Conservation (phyloP, 2,888 invertebrate genomes). For the Leptopilina drosophilae region DNA sequence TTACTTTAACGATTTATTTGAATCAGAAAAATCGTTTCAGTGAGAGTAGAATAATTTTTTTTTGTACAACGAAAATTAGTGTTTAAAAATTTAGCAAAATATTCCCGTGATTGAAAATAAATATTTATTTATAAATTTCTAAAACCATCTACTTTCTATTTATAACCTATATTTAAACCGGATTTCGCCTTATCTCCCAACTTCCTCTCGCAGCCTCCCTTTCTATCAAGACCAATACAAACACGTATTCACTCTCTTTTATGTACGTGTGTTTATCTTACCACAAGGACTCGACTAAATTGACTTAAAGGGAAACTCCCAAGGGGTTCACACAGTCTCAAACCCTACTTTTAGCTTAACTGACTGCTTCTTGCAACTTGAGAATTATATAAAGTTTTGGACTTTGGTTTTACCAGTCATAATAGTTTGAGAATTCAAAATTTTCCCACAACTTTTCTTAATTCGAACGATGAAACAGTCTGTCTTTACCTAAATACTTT, state of each 20-base stretch:
- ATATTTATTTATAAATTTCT: neutral
- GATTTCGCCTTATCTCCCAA: slow-evolving; percentile 19
- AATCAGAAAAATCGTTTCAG: no score
- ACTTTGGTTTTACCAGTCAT: neutral
- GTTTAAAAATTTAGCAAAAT: no score
- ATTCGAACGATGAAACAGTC: neutral
- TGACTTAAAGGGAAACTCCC: slow-evolving; percentile 24
- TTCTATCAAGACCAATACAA: slow-evolving; percentile 1
- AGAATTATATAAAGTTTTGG: slow-evolving; percentile 8
- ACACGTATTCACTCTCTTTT: neutral
- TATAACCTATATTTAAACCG: neutral
- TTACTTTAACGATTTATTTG: no score
- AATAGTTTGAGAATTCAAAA: slow-evolving; percentile 4
- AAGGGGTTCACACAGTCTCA: neutral
- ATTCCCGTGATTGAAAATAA: no score
- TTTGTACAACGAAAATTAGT: no score
- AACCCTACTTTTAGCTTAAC: neutral
- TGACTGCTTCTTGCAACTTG: neutral
- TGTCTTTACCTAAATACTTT: neutral
- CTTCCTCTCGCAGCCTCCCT: neutral
- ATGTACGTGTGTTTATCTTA: slow-evolving; percentile 14
- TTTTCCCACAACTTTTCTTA: neutral
- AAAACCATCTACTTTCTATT: neutral
- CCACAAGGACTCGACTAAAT: slow-evolving; percentile 28
- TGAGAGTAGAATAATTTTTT: no score